Base-by-base conservation (phyloP, 1,140 invertebrate genomes). In the Melipona quadrifasciata region DNA sequence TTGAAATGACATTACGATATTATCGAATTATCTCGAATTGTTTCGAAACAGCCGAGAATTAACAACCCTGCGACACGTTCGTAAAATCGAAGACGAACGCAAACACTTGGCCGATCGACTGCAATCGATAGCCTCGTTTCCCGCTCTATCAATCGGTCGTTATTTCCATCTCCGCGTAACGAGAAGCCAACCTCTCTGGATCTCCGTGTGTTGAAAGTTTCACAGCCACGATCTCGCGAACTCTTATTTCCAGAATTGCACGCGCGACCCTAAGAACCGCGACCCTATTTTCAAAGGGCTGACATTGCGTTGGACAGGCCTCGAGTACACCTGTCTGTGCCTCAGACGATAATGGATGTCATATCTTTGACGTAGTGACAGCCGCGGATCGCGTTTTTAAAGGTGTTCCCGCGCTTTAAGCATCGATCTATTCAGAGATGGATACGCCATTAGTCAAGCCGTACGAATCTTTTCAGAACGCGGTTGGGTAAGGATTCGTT, bases 211-310 rank as follows among this genome's bases (percentile, higher is more conserved):
- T 19, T n/a, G 5, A 64, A 17, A 65, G n/a, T 27, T 27, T 27
- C 16, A 2, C 64, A 70, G 57, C n/a, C 47, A 24, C 68, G 67
- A 86, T 58, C 65, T 17, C 51, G 67, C 53, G 68, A 47, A 71
- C 58, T 78, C 16, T 71, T 86, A 78, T 61, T 85, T 85, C 39
- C 12, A 85, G 70, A 85, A 80, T 80, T 47, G 17, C 17, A 61
- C 6, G 61, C 24, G 31, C 68, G 58, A 83, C 58, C 65, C 64
- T 83, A 78, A 31, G 31, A 31, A 31, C 1, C 24, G 31, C 68
- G 58, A 83, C 58, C 65, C 64, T 83, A 78, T 12, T n/a, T n/a
- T n/a, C 58, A 39, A 47, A 27, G 21, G 10, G 67, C 64, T 21
- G 73, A 57, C 39, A 78, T 70, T n/a, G 17, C 47, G 21, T 34